Evolutionary conservation across 2,888 invertebrate species (phyloP).

Genomic region (Caradrina clavipalpis): DNA sequence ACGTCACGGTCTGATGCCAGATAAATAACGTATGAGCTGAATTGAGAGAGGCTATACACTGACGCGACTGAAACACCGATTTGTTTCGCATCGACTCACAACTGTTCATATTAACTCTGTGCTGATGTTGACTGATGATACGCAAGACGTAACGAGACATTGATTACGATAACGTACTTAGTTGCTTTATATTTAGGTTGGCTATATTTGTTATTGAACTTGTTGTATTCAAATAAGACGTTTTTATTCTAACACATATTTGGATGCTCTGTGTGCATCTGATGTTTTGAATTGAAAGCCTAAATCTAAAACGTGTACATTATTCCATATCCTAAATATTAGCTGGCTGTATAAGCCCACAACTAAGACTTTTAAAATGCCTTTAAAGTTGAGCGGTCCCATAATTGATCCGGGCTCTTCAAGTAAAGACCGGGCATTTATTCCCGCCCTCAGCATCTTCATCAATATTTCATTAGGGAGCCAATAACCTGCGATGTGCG

Average conservation of each 20-base stretch:
- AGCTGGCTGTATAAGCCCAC: background rate
- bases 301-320: background rate
- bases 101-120: slow-evolving; percentile 33
- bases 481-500: slow-evolving; percentile 71
- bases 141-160: slow-evolving; percentile 11
- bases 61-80: slow-evolving; percentile 33
- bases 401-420: slow-evolving; percentile 24
- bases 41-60: slow-evolving; percentile 40
- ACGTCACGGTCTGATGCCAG: slow-evolving; percentile 54
- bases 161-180: slow-evolving; percentile 21
- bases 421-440: slow-evolving; percentile 48
- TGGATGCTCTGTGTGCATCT: background rate
- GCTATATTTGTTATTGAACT: too few relatives aligned
- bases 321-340: background rate
- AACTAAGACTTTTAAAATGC: slow-evolving; percentile 2
- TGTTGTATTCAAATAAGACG: too few relatives aligned
- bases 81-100: slow-evolving; percentile 37
- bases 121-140: slow-evolving; percentile 43
- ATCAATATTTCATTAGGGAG: slow-evolving; percentile 81
- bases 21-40: slow-evolving; percentile 61
- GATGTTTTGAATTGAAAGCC: background rate
- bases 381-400: slow-evolving; percentile 26
- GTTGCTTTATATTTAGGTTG: background rate
- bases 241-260: too few relatives aligned
- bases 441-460: slow-evolving; percentile 66